phyloP scores from a whole-genome alignment of 23 tunicate species.

The Phallusia fumigata region DNA sequence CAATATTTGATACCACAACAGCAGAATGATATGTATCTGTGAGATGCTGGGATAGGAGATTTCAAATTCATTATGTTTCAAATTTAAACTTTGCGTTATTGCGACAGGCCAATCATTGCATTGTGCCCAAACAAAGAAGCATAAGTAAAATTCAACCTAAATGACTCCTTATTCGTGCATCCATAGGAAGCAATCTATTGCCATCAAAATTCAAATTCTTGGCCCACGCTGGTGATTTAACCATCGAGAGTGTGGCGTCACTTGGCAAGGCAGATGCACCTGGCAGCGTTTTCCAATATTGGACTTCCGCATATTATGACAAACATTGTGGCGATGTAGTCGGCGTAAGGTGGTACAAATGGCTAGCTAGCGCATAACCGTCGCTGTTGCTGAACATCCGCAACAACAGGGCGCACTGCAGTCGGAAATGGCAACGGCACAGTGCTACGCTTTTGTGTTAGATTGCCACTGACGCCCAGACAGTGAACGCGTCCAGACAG shows the following conservation, averaged over 20 bases:
- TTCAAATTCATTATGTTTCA: not conserved
- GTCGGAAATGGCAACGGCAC: not conserved
- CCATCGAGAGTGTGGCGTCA: not conserved
- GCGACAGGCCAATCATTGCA: not conserved
- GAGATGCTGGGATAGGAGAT: too few species aligned
- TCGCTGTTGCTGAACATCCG: not conserved
- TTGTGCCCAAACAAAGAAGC: constrained; percentile 6
- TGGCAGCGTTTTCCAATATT: not conserved
- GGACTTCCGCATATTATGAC: not conserved
- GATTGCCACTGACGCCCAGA: not conserved
- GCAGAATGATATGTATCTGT: too few species aligned
- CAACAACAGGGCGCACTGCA: not conserved
- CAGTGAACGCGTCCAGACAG: not conserved
- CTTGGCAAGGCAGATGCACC: constrained; percentile 7
- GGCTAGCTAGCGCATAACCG: not conserved
- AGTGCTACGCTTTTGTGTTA: not conserved
- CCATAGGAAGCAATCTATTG: not conserved
- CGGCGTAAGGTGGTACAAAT: constrained; percentile 1
- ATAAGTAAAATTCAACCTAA: not conserved
- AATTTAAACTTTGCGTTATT: not conserved
- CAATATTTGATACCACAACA: too few species aligned
- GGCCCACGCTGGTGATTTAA: not conserved
- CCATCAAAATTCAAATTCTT: not conserved
- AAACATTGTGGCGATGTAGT: not conserved
- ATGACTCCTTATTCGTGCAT: not conserved